Percentiles rank a stretch among this genome's conserved stretches.
These are phyloP conservation scores for Neopipo cinnamomea DNA, from an alignment of 2,113 vertebrate genomes.

Conservation along the genomic window DNA sequence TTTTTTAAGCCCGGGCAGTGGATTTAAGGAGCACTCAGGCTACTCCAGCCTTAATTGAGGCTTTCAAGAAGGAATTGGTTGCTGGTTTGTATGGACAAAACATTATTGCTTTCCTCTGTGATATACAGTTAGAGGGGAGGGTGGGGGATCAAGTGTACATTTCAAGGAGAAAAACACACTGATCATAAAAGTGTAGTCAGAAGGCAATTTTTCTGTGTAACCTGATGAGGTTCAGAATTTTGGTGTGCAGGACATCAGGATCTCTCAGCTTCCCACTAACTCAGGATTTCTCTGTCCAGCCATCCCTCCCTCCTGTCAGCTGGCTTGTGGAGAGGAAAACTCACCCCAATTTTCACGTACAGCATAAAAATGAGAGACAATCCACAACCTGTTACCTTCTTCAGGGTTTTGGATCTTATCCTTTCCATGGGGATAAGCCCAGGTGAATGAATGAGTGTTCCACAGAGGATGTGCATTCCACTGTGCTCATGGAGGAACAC, in stretches of 20 bases:
- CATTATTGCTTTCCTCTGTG: background rate
- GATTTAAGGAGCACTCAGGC: conserved; percentile 4
- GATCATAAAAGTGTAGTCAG: background rate
- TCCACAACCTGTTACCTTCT: background rate
- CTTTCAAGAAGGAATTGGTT: conserved; percentile 8
- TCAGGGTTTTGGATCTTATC: background rate
- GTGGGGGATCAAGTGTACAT: background rate
- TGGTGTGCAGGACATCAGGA: background rate
- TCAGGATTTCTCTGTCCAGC: background rate
- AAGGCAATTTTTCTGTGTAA: background rate
- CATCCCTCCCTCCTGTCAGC: background rate
- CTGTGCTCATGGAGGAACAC: background rate
- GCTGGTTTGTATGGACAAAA: background rate
- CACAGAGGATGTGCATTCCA: background rate
- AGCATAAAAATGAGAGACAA: background rate
- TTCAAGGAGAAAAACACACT: background rate
- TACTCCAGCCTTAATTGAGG: background rate
- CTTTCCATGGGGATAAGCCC: background rate
- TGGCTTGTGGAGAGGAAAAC: background rate
- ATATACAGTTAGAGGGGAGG: background rate
- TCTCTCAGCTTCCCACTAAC: background rate
- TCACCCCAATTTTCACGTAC: background rate
- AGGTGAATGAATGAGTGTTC: background rate
- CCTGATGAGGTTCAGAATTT: background rate
- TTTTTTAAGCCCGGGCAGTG: background rate